Conservation (phyloP, 2,888 invertebrate genomes). For the Lapara coniferarum region DNA sequence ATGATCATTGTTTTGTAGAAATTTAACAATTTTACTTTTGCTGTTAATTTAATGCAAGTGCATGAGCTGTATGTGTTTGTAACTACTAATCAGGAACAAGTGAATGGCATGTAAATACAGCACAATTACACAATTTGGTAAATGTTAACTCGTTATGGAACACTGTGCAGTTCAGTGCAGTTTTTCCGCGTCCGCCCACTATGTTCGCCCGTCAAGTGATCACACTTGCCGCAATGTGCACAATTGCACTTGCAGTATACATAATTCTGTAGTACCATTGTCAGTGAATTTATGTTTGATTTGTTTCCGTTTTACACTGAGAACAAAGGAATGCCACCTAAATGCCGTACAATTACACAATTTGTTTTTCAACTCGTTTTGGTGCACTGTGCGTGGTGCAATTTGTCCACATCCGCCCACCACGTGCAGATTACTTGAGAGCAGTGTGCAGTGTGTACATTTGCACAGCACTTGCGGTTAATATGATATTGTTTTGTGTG, state of each 20-base stretch:
- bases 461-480: not conserved
- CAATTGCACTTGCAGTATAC: not conserved
- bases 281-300: too few relatives aligned
- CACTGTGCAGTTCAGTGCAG: not conserved
- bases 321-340: not conserved
- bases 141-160: slow-evolving; percentile 2
- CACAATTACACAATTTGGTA: slow-evolving; percentile 9
- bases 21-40: too few relatives aligned
- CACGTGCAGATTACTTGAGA: not conserved
- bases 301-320: too few relatives aligned
- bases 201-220: not conserved
- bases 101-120: not conserved
- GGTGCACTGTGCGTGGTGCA: not conserved
- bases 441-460: not conserved
- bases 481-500: not conserved
- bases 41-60: too few relatives aligned
- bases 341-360: slow-evolving; percentile 4
- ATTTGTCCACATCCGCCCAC: slow-evolving; percentile 12
- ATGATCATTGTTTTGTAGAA: too few relatives aligned
- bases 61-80: too few relatives aligned
- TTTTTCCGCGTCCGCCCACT: slow-evolving; percentile 12
- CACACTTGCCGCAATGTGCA: not conserved
- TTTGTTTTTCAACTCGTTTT: slow-evolving; percentile 15
- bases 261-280: too few relatives aligned
- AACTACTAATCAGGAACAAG: not conserved